A percentile compares a stretch with the other conserved stretches of the same genome.
Conservation (phyloP, 2,797 vertebrate species). For the Bufotes viridis region DNA sequence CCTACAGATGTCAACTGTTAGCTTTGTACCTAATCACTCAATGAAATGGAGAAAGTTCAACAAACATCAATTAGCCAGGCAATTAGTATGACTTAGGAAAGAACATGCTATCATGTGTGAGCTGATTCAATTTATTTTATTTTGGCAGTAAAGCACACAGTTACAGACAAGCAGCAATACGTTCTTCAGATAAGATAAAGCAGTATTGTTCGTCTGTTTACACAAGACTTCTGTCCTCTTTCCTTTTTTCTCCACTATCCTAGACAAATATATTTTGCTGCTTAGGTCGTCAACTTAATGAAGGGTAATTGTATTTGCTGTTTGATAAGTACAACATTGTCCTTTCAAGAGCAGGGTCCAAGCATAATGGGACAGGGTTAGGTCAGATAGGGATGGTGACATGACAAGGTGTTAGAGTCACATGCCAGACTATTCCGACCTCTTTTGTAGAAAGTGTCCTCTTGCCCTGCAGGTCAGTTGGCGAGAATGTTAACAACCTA, state of each 20-base stretch:
- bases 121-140: constrained; percentile 85
- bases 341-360: constrained; percentile 57
- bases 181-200: constrained; percentile 78
- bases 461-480: neutral
- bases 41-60: constrained; percentile 89
- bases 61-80: constrained; percentile 87
- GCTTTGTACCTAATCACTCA: constrained; percentile 88
- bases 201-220: constrained; percentile 74
- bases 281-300: constrained; percentile 72
- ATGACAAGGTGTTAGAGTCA: constrained; percentile 42
- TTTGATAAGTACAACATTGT: constrained; percentile 63
- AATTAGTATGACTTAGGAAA: constrained; percentile 86
- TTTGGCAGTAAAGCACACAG: constrained; percentile 80
- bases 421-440: constrained; percentile 24
- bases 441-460: constrained; percentile 11
- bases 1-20: constrained; percentile 91
- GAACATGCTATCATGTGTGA: constrained; percentile 82
- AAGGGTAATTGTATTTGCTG: constrained; percentile 66
- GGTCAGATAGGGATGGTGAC: constrained; percentile 38
- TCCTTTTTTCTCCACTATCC: constrained; percentile 42
- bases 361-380: constrained; percentile 48
- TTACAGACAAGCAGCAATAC: constrained; percentile 72
- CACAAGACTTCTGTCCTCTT: constrained; percentile 65
- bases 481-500: neutral
- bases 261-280: constrained; percentile 68